Evolutionary conservation across 2,113 vertebrate species (phyloP).

Genomic region (Casuarius casuarius): DNA sequence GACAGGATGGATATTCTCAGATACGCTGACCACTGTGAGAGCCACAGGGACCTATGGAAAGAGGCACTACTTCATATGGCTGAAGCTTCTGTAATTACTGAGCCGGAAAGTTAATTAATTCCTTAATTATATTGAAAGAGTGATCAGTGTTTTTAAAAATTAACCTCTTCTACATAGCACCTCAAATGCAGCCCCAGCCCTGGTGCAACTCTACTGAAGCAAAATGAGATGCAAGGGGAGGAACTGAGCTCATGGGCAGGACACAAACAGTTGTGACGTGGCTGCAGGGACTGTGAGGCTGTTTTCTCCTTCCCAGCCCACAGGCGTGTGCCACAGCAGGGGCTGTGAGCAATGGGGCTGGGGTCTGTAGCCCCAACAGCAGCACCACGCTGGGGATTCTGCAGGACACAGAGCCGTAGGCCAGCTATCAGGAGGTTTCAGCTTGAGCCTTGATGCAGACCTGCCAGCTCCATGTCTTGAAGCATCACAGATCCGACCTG

Average conservation of each 20-base stretch:
- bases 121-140: not conserved
- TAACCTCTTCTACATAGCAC: not conserved
- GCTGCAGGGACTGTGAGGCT: not conserved
- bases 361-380: not conserved
- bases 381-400: not conserved
- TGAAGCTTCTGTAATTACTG: not conserved
- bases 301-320: too few relatives aligned
- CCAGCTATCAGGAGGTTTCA: not conserved
- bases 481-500: not conserved
- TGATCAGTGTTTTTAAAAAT: not conserved
- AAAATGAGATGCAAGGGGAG: not conserved
- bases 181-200: not conserved
- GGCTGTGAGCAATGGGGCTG: not conserved
- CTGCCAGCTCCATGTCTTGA: not conserved
- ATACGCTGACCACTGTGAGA: not conserved
- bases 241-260: not conserved
- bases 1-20: too few relatives aligned
- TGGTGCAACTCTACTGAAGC: not conserved
- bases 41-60: not conserved
- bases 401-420: not conserved
- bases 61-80: not conserved
- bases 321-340: accelerated
- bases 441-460: not conserved
- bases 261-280: accelerated
- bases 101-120: constrained; percentile 30